Percentiles rank a stretch among this genome's conserved stretches.
These are phyloP conservation scores for Porites evermanni DNA, from an alignment of 92 coral and sea anemone genomes.

Conservation along the genomic window DNA sequence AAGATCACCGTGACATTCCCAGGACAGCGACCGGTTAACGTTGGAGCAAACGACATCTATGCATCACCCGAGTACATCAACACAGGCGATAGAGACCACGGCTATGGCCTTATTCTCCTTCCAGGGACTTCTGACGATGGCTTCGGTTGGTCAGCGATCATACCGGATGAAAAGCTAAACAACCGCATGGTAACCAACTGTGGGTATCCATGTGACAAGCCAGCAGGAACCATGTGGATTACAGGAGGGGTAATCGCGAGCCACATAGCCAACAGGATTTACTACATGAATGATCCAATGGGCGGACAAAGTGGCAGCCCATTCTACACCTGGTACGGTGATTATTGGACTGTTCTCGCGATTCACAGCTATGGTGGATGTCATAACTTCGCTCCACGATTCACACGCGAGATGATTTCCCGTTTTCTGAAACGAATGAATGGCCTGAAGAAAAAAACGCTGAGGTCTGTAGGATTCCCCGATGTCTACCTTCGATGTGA, in stretches of 20 bases:
- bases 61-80: conserved; percentile 13
- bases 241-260: conserved; percentile 15
- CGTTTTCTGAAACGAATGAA: conserved; percentile 53
- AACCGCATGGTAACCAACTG: conserved; percentile 43
- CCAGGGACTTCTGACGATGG: conserved; percentile 38
- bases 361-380: conserved; percentile 45
- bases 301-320: conserved; percentile 63
- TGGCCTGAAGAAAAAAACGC: neutral
- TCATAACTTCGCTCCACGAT: conserved; percentile 57
- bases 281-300: conserved; percentile 42
- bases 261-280: conserved; percentile 24
- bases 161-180: conserved; percentile 28
- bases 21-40: conserved; percentile 8
- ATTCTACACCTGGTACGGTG: conserved; percentile 60
- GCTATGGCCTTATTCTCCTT: conserved; percentile 47
- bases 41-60: conserved; percentile 13
- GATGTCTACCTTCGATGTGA: conserved; percentile 43
- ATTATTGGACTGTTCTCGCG: conserved; percentile 54
- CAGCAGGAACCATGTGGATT: conserved; percentile 13
- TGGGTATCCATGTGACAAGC: conserved; percentile 60
- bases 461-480: conserved; percentile 33
- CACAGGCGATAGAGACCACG: conserved; percentile 1
- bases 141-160: conserved; percentile 53
- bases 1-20: conserved; percentile 40
- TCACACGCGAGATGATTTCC: conserved; percentile 45